phyloP scores from a whole-genome alignment of 2,888 invertebrate species.

The Rutpela maculata region DNA sequence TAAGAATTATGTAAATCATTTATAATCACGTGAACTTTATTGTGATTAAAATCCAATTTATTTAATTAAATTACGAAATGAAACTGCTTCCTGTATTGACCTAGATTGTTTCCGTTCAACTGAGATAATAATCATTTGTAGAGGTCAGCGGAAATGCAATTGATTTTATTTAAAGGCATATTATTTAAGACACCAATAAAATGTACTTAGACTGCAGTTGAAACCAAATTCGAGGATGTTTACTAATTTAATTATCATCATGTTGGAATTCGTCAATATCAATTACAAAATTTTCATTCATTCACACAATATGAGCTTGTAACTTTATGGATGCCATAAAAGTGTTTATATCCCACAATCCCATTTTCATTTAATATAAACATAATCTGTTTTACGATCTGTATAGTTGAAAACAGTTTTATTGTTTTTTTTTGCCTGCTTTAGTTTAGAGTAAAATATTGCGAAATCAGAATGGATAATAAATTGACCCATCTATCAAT shows the following conservation, averaged over 20 bases:
- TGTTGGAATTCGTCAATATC: constrained; percentile 25
- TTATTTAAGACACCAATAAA: constrained; percentile 10
- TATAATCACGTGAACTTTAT: neutral
- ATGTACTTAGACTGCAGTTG: neutral
- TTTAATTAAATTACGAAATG: constrained; percentile 16
- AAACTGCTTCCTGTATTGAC: neutral
- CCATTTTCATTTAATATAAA: constrained; percentile 17
- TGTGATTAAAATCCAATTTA: constrained; percentile 13
- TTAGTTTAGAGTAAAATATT: neutral
- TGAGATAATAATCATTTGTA: neutral
- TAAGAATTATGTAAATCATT: neutral
- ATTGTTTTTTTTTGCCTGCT: constrained; percentile 15
- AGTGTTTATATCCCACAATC: constrained; percentile 12
- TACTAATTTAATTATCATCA: constrained; percentile 12
- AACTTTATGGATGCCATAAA: constrained; percentile 19
- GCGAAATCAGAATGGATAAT: constrained; percentile 11
- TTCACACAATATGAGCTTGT: constrained; percentile 28
- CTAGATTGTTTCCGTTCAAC: neutral
- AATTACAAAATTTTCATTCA: constrained; percentile 31
- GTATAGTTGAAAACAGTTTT: neutral
- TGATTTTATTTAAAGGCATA: neutral
- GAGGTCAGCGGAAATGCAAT: neutral
- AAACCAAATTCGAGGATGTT: constrained; percentile 13
- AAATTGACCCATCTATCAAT: neutral
- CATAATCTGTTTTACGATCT: constrained; percentile 14